Base-by-base conservation (phyloP, 1,140 invertebrate species). In the Drosophila varians region DNA sequence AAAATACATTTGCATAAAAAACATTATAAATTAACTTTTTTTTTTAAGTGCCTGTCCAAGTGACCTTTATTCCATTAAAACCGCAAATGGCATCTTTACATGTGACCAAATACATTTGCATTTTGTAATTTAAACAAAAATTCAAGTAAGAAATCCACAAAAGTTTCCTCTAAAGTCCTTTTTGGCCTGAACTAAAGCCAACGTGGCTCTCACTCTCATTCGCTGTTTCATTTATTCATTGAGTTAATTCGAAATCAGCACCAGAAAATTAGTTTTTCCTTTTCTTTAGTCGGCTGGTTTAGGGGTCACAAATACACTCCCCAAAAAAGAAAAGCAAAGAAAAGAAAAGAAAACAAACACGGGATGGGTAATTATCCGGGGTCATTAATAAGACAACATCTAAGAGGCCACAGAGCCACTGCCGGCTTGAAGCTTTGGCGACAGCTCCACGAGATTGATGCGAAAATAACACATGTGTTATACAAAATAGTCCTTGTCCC, bases 211-310 rank as follows among this genome's bases (percentile, higher is more conserved):
- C 31, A 48, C 42, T 55, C 61, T 31, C 60, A 74, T 65, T 83
- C 49, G 36, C 62, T 76, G 60, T 7, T 34, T 52, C 16, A 77
- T 66, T 86, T 78, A 80, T 77, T 83, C 72, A 77, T 80, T 90
- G 60, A 74, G 76, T 80, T 90, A 88, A 90, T 90, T 88, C 73
- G 82, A 90, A 90, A 83, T 90, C 87, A 90, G 73, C 71, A 84
- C 82, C 87, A 90, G 87, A 90, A 90, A 90, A 90, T 90, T 90
- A 88, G 82, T 90, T 90, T 90, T 74, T 60, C 51, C 66, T 83
- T 52, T 25, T 45, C 47, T 48, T 56, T 40, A 23, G 62, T 11
- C 19, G 3, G 7, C 26, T 72, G 56, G 68, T 70, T 77, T 83
- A 83, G 58, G 62, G 61, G 40, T 53, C 61, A 31, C 42, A 45